Percentiles rank a stretch among this genome's conserved stretches.
These are phyloP conservation scores for Esox masquinongy DNA, from an alignment of 2,797 vertebrate species.

Conservation along the genomic window DNA sequence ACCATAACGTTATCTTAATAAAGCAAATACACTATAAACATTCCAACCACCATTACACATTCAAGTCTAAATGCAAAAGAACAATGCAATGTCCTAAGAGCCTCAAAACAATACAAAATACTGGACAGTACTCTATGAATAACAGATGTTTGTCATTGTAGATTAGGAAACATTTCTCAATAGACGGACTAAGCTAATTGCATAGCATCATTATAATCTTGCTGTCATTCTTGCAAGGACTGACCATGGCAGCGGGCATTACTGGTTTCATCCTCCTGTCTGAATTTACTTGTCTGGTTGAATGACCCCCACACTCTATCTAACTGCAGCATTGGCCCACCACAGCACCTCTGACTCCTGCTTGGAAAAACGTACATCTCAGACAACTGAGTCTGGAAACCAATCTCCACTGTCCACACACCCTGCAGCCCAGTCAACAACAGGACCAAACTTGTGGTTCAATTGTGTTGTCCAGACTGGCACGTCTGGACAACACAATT, in stretches of 20 bases:
- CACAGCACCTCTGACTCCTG: not conserved
- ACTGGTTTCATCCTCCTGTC: not conserved
- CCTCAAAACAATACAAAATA: not conserved
- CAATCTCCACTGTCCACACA: not conserved
- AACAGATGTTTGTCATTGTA: too few species aligned
- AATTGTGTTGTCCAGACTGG: constrained; percentile 16
- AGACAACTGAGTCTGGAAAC: constrained; percentile 8
- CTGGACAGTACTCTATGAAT: too few species aligned
- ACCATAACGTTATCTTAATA: not conserved
- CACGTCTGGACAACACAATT: constrained; percentile 27
- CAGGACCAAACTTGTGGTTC: too few species aligned
- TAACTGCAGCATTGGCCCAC: not conserved
- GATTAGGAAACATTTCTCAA: too few species aligned
- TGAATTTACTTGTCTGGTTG: not conserved
- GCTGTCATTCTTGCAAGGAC: too few species aligned
- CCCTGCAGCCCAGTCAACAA: not conserved
- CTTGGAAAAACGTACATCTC: not conserved
- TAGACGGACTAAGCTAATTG: too few species aligned
- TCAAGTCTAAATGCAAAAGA: not conserved
- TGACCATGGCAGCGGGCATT: too few species aligned
- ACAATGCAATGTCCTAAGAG: not conserved
- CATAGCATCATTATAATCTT: too few species aligned
- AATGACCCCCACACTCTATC: not conserved
- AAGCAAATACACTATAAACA: not conserved
- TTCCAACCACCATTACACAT: not conserved